These are phyloP conservation scores for Alethe castanea DNA, from an alignment of 2,113 vertebrate genomes.

Conservation along the genomic window DNA sequence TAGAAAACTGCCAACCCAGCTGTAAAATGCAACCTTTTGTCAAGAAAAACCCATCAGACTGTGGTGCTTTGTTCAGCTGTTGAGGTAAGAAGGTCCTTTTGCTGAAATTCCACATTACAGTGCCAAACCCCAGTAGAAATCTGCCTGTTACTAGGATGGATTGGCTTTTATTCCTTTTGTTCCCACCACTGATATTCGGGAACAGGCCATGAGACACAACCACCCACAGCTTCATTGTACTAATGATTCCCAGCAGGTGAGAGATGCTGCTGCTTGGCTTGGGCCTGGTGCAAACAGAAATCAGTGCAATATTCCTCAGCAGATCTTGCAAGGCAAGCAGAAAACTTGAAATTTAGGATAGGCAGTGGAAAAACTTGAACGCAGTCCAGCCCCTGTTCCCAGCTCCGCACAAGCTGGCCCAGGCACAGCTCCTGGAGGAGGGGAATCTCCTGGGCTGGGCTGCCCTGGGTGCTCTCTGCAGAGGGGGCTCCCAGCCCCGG, in stretches of 20 bases:
- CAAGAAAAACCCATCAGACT: accelerated
- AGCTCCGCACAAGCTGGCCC: background rate
- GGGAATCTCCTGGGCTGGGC: accelerated
- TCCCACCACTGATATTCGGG: background rate
- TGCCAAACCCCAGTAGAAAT: background rate
- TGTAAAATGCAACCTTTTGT: background rate
- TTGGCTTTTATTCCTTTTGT: background rate
- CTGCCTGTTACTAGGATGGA: background rate
- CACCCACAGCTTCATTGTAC: accelerated
- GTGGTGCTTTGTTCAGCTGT: accelerated
- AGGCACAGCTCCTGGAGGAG: accelerated
- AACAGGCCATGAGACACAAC: background rate
- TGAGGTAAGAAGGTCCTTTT: background rate
- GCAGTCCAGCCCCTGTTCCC: background rate
- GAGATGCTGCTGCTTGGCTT: background rate
- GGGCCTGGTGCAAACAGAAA: background rate
- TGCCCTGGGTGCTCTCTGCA: too few species aligned
- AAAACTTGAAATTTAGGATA: background rate
- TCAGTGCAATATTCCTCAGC: background rate
- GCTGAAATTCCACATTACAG: background rate
- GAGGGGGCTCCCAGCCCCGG: accelerated
- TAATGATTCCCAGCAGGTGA: background rate
- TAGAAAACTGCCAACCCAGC: background rate
- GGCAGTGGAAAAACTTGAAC: background rate
- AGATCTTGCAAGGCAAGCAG: background rate